These are phyloP conservation scores for Callithrix jacchus DNA, from an alignment of 2,113 vertebrate genomes.

Conservation along the genomic window DNA sequence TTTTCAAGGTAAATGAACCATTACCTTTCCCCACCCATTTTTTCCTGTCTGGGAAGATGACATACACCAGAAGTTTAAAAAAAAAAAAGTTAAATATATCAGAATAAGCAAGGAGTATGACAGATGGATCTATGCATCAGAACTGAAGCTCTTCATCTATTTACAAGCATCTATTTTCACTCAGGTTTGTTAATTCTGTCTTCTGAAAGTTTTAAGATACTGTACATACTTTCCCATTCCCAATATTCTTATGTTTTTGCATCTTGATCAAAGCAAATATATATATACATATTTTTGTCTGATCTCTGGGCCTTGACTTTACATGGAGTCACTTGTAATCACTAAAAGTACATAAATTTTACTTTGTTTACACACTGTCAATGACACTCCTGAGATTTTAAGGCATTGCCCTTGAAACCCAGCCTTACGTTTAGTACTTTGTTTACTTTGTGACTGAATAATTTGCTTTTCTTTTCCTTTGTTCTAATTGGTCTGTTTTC, in stretches of 20 bases:
- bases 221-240: neutral
- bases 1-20: constrained; percentile 57
- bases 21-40: neutral
- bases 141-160: neutral
- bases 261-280: neutral
- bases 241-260: neutral
- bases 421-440: neutral
- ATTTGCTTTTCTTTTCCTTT: neutral
- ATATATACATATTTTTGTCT: too few species aligned
- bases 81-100: constrained; percentile 24
- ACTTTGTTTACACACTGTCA: neutral
- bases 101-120: neutral
- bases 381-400: neutral
- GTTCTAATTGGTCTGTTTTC: neutral
- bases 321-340: neutral
- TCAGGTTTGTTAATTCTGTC: neutral
- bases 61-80: neutral
- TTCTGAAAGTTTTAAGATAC: neutral
- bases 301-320: neutral
- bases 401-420: neutral
- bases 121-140: neutral
- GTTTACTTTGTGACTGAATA: neutral
- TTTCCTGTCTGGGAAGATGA: neutral
- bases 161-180: constrained; percentile 12
- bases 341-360: neutral